These are phyloP conservation scores for Drosophila robusta DNA, from an alignment of 2,888 invertebrate species.

Conservation along the genomic window DNA sequence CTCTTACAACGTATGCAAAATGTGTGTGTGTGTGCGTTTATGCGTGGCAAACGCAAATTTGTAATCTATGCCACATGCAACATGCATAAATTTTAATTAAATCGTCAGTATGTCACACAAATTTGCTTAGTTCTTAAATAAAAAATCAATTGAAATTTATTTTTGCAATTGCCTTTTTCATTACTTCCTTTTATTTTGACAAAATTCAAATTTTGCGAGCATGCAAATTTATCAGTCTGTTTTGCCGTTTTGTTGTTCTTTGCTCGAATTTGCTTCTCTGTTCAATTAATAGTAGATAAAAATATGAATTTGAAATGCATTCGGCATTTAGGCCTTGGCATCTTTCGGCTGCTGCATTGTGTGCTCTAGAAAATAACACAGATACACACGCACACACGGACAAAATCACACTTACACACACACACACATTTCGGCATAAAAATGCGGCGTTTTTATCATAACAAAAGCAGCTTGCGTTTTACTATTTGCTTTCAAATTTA, in stretches of 20 bases:
- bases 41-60: conserved; percentile 24
- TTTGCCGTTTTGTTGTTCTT: too few relatives aligned
- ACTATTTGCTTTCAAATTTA: conserved; percentile 41
- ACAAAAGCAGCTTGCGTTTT: conserved; percentile 32
- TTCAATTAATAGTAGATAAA: conserved; percentile 25
- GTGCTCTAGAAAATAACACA: conserved; percentile 10
- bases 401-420: background rate
- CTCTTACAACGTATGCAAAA: conserved; percentile 7
- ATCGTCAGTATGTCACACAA: conserved; percentile 19
- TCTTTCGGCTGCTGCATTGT: conserved; percentile 19
- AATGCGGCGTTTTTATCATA: conserved; percentile 29
- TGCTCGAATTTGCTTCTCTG: conserved; percentile 1
- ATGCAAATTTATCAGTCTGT: conserved; percentile 48
- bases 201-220: conserved; percentile 29
- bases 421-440: conserved; percentile 1
- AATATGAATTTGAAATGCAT: conserved; percentile 37
- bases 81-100: conserved; percentile 74
- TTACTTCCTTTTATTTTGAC: conserved; percentile 12
- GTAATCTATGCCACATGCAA: conserved; percentile 61
- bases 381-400: conserved; percentile 2
- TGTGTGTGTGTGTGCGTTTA: conserved; percentile 18
- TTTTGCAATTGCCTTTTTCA: background rate
- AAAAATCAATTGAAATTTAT: conserved; percentile 39
- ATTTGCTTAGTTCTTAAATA: conserved; percentile 11
- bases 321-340: conserved; percentile 50